Evolutionary conservation across 2,888 invertebrate species (phyloP), one percentile per base, ranked within the genome.

Genomic region (Anthrax anthrax): DNA sequence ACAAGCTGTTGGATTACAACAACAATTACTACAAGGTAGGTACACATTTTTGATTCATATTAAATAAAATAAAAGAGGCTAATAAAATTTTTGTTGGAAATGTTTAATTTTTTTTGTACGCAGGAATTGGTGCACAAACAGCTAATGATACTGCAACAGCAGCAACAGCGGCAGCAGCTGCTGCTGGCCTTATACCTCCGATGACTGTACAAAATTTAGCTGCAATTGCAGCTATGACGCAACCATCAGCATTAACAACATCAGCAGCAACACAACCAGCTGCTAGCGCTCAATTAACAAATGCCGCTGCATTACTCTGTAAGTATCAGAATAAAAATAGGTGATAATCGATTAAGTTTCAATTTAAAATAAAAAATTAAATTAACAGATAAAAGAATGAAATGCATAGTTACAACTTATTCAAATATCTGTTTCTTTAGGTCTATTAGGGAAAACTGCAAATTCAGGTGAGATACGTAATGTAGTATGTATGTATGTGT

Each of bases 141-240:
- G 63, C 55, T 46, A 59, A 60, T 42, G 57, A 64, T 37, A 57
- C 58, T 50, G 56, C 58, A 43, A 58, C 60, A 46, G 58, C 58
- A 29, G 58, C 58, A 29, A 57, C 60, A 18, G 60, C 61, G 41
- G 66, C 67, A 23, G 67, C 65, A 18, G 64, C 64, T 41, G 65
- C 66, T 44, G 60, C 73, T 47, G 72, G 72, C 48, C 61, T 76
- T 46, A 61, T 84, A 62, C 80, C 81, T 54, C 88, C 88, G 34
- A 85, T 91, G 70, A 84, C 85, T 58, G 82, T 91, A 71, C 91
- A 91, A 75, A 91, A 91, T 70, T 71, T 92, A 62, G 89, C 91
- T 54, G 89, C 91, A 43, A 72, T 92, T 55, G 89, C 90, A 47
- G 67, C 70, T 62, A 66, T 74, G 64, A 60, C 65, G 54, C 73